Conservation (phyloP, 2,888 invertebrate species). For the Zygogramma bicolorata region DNA sequence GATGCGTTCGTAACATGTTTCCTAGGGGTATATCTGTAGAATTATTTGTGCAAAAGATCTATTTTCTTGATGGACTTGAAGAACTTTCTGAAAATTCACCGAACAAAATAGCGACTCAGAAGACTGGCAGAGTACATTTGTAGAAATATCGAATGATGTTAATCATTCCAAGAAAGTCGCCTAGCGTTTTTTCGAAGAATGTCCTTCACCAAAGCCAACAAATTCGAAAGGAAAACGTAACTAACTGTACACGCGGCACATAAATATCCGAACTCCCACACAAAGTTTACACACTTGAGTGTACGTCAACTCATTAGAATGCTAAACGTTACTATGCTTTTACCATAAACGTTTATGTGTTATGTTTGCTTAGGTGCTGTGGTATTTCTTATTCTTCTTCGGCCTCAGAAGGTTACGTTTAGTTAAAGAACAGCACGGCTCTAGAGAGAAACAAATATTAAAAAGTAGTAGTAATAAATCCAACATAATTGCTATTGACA, state of each 20-base stretch:
- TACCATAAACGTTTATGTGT: constrained; percentile 60
- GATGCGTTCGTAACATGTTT: too few species aligned
- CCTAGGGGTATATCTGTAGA: too few species aligned
- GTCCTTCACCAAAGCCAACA: constrained; percentile 6
- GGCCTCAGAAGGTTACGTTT: constrained; percentile 57
- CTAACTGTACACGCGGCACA: constrained; percentile 28
- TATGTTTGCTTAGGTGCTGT: constrained; percentile 59
- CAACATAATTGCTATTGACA: constrained; percentile 26
- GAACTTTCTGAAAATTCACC: too few species aligned
- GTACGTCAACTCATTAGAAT: constrained; percentile 58
- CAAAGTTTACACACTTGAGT: constrained; percentile 54
- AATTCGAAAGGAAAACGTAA: background rate
- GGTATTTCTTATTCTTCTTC: constrained; percentile 37
- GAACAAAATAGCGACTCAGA: too few species aligned
- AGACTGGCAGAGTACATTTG: too few species aligned
- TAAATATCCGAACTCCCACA: constrained; percentile 60
- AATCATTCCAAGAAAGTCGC: background rate
- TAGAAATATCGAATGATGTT: background rate
- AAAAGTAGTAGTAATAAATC: constrained; percentile 20
- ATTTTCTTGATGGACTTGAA: too few species aligned
- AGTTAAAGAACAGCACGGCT: constrained; percentile 36
- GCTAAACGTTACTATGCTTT: constrained; percentile 59
- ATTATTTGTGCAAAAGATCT: too few species aligned
- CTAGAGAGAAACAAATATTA: constrained; percentile 34
- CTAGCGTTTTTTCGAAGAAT: background rate